These are phyloP conservation scores for Nerophis lumbriciformis DNA, from an alignment of 2,113 vertebrate species.

Conservation along the genomic window DNA sequence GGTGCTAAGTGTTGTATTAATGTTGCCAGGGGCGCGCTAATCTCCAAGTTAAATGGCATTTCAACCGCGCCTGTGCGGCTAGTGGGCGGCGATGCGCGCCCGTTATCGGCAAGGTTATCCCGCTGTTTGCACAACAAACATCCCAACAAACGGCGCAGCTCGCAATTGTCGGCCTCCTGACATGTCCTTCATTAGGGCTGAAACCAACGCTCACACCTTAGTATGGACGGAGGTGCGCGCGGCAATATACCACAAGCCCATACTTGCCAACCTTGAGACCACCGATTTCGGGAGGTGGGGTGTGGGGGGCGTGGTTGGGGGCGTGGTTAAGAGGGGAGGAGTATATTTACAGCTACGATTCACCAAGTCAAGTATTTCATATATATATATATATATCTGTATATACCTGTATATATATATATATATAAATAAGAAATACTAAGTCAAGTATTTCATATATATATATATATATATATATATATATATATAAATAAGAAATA, in stretches of 20 bases:
- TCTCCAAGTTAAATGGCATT: slow-evolving; percentile 26
- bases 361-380: too few relatives aligned
- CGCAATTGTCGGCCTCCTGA: slow-evolving; percentile 23
- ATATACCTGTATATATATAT: too few relatives aligned
- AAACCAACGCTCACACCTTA: slow-evolving; percentile 30
- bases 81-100: slow-evolving; percentile 6
- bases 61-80: slow-evolving; percentile 2
- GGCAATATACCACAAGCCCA: slow-evolving; percentile 37
- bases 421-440: too few relatives aligned
- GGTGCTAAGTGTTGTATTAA: slow-evolving; percentile 18
- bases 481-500: too few relatives aligned
- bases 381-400: too few relatives aligned
- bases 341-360: too few relatives aligned
- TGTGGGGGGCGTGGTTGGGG: too few relatives aligned
- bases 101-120: slow-evolving; percentile 8
- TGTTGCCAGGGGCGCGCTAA: slow-evolving; percentile 11
- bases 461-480: too few relatives aligned
- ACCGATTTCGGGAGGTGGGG: too few relatives aligned
- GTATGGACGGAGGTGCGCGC: slow-evolving; percentile 38
- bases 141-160: slow-evolving; percentile 20
- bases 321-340: too few relatives aligned
- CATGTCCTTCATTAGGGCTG: slow-evolving; percentile 40
- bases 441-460: too few relatives aligned
- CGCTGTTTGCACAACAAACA: slow-evolving; percentile 11
- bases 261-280: too few relatives aligned